These are phyloP conservation scores for Sesamia nonagrioides DNA, from an alignment of 1,140 invertebrate genomes.

Conservation along the genomic window DNA sequence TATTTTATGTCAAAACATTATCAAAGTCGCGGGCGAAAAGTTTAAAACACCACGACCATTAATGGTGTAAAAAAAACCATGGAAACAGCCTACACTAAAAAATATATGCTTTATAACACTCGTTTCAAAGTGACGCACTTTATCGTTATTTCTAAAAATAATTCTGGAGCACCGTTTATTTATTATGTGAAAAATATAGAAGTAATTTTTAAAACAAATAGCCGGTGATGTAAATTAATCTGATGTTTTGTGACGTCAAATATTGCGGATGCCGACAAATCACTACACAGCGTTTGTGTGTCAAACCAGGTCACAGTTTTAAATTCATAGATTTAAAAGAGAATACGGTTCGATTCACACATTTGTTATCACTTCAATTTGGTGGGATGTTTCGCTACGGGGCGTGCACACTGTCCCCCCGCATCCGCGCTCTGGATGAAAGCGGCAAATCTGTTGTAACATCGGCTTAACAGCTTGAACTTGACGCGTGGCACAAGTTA, in stretches of 20 bases:
- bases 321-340: conserved; percentile 44
- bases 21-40: too few species aligned
- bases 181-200: conserved; percentile 31
- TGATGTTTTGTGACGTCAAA: conserved; percentile 22
- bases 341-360: conserved; percentile 47
- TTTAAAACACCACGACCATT: conserved; percentile 6
- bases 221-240: conserved; percentile 22
- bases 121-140: conserved; percentile 1
- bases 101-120: not conserved
- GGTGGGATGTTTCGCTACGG: conserved; percentile 42
- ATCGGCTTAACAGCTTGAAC: conserved; percentile 76
- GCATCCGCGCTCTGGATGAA: conserved; percentile 63
- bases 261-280: not conserved
- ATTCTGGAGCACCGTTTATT: not conserved
- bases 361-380: conserved; percentile 53
- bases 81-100: not conserved
- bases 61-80: not conserved
- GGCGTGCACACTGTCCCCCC: conserved; percentile 48
- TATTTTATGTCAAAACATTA: too few species aligned
- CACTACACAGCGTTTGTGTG: conserved; percentile 4
- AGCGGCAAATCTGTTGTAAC: conserved; percentile 81
- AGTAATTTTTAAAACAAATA: conserved; percentile 31
- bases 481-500: conserved; percentile 56
- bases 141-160: conserved; percentile 7
- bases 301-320: conserved; percentile 34